These are phyloP conservation scores for Pachypsylla venusta DNA, from an alignment of 1,140 invertebrate species.

Conservation along the genomic window DNA sequence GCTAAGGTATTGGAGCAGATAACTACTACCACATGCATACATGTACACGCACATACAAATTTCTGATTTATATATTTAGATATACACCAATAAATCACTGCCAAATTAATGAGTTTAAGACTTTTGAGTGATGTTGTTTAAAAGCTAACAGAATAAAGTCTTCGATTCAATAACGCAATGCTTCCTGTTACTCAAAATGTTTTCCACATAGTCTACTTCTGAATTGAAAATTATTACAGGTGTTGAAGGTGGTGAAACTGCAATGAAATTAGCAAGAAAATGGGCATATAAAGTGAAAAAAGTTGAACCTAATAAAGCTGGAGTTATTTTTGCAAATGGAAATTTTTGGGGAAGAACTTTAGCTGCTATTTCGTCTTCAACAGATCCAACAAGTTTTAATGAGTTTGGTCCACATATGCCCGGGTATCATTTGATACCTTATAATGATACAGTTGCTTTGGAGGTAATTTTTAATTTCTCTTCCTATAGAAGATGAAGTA, in stretches of 20 bases:
- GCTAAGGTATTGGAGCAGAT: too few species aligned
- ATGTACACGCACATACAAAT: too few species aligned
- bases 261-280: conserved; percentile 54
- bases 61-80: too few species aligned
- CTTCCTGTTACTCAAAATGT: too few species aligned
- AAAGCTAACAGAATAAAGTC: too few species aligned
- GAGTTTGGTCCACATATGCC: conserved; percentile 70
- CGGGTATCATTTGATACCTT: conserved; percentile 53
- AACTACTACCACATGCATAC: too few species aligned
- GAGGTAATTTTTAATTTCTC: too few species aligned
- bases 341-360: conserved; percentile 77
- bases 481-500: too few species aligned
- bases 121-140: too few species aligned
- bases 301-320: conserved; percentile 51
- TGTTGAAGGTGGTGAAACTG: conserved; percentile 64
- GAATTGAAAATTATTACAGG: conserved; percentile 35
- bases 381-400: conserved; percentile 46
- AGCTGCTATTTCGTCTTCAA: conserved; percentile 61
- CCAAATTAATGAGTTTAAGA: too few species aligned
- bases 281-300: conserved; percentile 69
- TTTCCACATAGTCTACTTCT: neutral
- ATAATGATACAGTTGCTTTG: conserved; percentile 49
- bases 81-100: too few species aligned
- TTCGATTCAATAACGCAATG: too few species aligned
- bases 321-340: conserved; percentile 53